Evolutionary conservation across 2,888 invertebrate genomes (phyloP).

Genomic region (Corythucha ciliata): DNA sequence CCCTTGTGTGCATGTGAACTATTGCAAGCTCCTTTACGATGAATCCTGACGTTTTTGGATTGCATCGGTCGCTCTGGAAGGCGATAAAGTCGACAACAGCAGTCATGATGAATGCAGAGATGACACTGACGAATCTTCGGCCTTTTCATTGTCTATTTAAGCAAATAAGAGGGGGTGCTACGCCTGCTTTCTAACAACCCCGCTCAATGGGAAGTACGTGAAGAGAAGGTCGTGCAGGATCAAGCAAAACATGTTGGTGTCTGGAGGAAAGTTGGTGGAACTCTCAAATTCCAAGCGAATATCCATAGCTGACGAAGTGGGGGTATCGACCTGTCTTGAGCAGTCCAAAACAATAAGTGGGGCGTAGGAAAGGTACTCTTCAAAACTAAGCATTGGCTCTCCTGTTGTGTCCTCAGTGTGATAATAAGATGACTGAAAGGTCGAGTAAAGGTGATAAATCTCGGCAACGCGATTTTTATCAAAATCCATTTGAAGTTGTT

Average conservation of each 20-base stretch:
- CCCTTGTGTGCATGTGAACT: not conserved
- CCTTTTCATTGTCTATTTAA: not conserved
- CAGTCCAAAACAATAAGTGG: not conserved
- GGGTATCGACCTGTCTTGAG: not conserved
- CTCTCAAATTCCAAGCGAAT: not conserved
- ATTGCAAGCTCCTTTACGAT: not conserved
- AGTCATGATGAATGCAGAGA: not conserved
- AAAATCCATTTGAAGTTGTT: conserved; percentile 11
- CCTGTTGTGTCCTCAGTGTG: conserved; percentile 28
- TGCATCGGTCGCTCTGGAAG: not conserved
- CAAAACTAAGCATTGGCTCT: too few relatives aligned
- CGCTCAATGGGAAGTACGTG: not conserved
- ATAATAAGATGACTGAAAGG: conserved; percentile 16
- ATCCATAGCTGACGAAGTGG: not conserved
- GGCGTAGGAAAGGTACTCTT: too few relatives aligned
- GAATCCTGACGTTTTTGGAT: too few relatives aligned
- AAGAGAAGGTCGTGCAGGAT: not conserved
- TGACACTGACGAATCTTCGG: too few relatives aligned
- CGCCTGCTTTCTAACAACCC: not conserved
- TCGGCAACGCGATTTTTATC: conserved; percentile 1
- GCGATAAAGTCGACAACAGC: not conserved
- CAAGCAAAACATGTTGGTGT: not conserved
- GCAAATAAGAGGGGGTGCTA: too few relatives aligned
- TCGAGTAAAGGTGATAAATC: conserved; percentile 13
- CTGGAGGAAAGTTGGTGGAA: not conserved